Evolutionary conservation across 2,888 invertebrate species (phyloP).

Genomic region (Zygaena filipendulae): DNA sequence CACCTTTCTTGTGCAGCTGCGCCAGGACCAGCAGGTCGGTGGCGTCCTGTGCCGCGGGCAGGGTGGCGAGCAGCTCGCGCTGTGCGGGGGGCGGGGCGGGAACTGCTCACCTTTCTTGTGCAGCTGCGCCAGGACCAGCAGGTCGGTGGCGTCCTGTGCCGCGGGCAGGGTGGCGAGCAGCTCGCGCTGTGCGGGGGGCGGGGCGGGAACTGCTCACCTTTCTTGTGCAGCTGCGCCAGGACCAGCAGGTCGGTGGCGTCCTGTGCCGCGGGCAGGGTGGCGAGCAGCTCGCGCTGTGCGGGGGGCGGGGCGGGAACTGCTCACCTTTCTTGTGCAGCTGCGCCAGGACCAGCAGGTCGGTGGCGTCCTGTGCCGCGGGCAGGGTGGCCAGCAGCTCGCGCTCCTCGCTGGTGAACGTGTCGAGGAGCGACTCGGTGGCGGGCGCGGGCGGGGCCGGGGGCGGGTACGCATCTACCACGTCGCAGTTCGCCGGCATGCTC

Average conservation of each 20-base stretch:
- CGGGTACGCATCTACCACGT: slow-evolving; percentile 35
- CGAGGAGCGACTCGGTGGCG: slow-evolving; percentile 46
- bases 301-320: slow-evolving; percentile 28
- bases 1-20: slow-evolving; percentile 69
- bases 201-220: slow-evolving; percentile 24
- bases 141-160: slow-evolving; percentile 78
- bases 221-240: no score
- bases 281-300: slow-evolving; percentile 70
- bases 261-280: slow-evolving; percentile 78
- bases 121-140: no score
- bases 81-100: slow-evolving; percentile 46
- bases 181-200: slow-evolving; percentile 61
- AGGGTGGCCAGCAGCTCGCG: slow-evolving; percentile 74
- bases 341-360: slow-evolving; percentile 80
- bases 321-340: slow-evolving; percentile 70
- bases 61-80: slow-evolving; percentile 72
- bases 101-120: no score
- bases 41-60: slow-evolving; percentile 78
- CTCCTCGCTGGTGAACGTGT: slow-evolving; percentile 75
- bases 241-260: slow-evolving; percentile 81
- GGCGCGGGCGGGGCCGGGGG: slow-evolving; percentile 26
- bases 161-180: slow-evolving; percentile 79
- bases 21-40: slow-evolving; percentile 82
- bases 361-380: slow-evolving; percentile 79
- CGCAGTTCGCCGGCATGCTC: slow-evolving; percentile 41